Percentiles rank a stretch among this genome's conserved stretches.
These are phyloP conservation scores for Malurus leucopterus DNA, from an alignment of 2,797 vertebrate genomes.

Conservation along the genomic window DNA sequence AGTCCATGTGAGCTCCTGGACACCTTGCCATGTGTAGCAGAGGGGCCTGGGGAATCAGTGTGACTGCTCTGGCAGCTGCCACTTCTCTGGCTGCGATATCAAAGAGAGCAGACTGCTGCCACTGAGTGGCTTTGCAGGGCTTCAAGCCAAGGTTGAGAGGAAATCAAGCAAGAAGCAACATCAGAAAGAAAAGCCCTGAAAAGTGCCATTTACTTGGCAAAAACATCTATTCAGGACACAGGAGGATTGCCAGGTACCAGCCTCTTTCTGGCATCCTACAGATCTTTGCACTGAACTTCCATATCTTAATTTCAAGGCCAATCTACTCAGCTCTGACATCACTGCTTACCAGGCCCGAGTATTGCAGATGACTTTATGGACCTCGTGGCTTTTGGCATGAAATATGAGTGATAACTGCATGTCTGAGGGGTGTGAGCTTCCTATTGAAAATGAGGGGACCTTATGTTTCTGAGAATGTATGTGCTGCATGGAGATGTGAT, in stretches of 20 bases:
- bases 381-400: neutral
- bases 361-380: neutral
- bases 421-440: neutral
- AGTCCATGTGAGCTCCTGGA: neutral
- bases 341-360: neutral
- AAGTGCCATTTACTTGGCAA: neutral
- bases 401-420: neutral
- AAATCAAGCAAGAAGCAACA: neutral
- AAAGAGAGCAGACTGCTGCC: slow-evolving; percentile 22
- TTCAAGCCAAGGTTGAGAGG: neutral
- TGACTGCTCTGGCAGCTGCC: neutral
- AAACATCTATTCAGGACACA: neutral
- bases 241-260: neutral
- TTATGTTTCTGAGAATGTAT: neutral
- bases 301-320: neutral
- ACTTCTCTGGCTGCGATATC: neutral
- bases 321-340: neutral
- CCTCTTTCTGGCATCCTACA: neutral
- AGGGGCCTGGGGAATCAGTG: neutral
- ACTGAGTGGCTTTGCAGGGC: neutral
- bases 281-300: neutral
- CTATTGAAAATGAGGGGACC: neutral
- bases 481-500: fast-evolving
- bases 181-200: neutral
- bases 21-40: neutral